Base-by-base conservation (phyloP, 1,140 invertebrate species). In the Tetramorium simillimum region DNA sequence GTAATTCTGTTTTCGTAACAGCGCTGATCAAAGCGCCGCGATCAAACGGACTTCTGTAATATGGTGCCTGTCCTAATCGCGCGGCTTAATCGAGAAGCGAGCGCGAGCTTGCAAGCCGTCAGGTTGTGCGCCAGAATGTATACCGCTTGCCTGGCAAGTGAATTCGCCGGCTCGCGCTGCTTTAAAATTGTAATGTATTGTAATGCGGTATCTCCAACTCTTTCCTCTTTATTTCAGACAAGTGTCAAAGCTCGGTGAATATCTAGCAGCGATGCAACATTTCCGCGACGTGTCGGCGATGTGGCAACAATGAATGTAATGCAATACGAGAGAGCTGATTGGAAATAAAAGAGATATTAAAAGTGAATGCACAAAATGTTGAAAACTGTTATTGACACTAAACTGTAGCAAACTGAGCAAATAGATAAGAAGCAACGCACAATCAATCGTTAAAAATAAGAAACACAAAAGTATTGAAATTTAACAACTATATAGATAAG, bases 121-220 rank as follows among this genome's bases (percentile, higher is more conserved):
- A 40, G 12, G 33, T 56, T 75, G 58, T 33, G 51, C 58, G 37
- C 2, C 9, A n/a, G 40, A 84, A 51, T 16, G 80, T 60, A 60
- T 73, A 53, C 53, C 78, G 24, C 37, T 53, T 70, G 40, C 40
- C 9, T 28, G 40, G 67, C 53, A 72, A 58, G 67, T 28, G 37
- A 73, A n/a, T 46, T 60, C 69, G 40, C 24, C 16, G 37, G 16
- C 51, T 69, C 9, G 33, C 63, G 78, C 33, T 24, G 78, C 37
- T 84, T 84, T 84, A 73, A 84, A 84, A 84, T 73, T 84, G 80
- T 84, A 84, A 84, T 84, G 80, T 84, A 84, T 84, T 84, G 69
- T 84, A 84, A 84, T 84, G 53, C 69, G 80, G 24, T 58, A 73
- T 73, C 80, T 46, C 80, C 0, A 82, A 46, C 53, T 82, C 80